Evolutionary conservation across 2,888 invertebrate species (phyloP), one percentile per base, ranked within the genome.

Genomic region (Coelinius sp.): DNA sequence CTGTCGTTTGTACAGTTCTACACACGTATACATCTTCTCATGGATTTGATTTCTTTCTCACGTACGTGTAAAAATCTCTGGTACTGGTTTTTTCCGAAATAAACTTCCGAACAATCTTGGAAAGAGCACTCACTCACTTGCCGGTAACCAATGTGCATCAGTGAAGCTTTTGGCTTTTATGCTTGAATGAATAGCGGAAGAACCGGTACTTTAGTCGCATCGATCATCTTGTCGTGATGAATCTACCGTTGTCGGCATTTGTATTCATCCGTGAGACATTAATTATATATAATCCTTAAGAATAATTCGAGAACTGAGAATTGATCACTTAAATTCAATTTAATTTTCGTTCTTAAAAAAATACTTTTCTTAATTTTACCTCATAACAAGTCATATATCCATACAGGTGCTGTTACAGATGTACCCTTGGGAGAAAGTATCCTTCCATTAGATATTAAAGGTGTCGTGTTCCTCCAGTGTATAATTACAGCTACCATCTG

Each of bases 381-480:
- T n/a, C n/a, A n/a, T n/a, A 10, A 38, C 10, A 10, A 38, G 2
- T 38, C 38, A 10, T 6, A 38, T 38, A 38, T 12, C 41, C n/a
- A n/a, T 5, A 4, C 41, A 10, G 5, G 41, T 12, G 41, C n/a
- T 41, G 41, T 2, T 20, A 17, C 20, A 49, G 46, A 20, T 49
- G 46, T 20, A 20, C 20, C 20, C 7, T 1, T 20, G 46, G 46
- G 20, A 49, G 17, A 31, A 31, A 59, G 59, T 59, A 35, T 14
- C 59, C 59, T 17, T 59, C 59, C 59, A 59, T 59, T 59, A 59
- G 31, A 59, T 59, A 59, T 59, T 31, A 59, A 31, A 17, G 35
- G 59, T 59, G 20, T 35, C 35, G 20, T 17, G 20, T 59, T 14
- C 12, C 59, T 31, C 59, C 14, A 7, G 59, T 31, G 59, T 59